Evolutionary conservation across 2,888 invertebrate species (phyloP).

Genomic region (Mimas tiliae): DNA sequence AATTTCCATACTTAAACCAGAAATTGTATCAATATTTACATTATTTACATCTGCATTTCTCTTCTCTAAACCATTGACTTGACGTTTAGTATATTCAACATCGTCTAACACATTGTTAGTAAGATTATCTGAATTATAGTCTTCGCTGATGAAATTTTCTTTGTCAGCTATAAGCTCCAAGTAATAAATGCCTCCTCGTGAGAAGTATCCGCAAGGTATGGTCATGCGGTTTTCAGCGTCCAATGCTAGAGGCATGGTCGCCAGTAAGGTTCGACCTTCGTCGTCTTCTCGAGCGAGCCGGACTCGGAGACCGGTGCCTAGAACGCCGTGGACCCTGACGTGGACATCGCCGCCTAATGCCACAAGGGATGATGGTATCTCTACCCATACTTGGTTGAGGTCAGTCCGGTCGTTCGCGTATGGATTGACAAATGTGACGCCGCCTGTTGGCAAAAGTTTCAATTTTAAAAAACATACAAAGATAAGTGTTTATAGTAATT

Average conservation of each 20-base stretch:
- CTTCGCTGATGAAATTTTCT: constrained; percentile 61
- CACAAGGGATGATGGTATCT: constrained; percentile 90
- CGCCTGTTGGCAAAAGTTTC: constrained; percentile 56
- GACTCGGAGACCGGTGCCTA: constrained; percentile 67
- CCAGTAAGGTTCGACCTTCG: constrained; percentile 68
- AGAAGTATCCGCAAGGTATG: constrained; percentile 89
- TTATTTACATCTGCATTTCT: constrained; percentile 34
- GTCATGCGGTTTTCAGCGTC: constrained; percentile 80
- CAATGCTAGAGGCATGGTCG: constrained; percentile 78
- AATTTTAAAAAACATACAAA: background rate
- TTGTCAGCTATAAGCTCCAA: constrained; percentile 71
- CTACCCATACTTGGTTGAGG: constrained; percentile 83
- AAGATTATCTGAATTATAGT: constrained; percentile 51
- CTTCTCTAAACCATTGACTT: constrained; percentile 35
- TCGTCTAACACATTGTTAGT: constrained; percentile 27
- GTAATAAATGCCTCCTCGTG: constrained; percentile 87
- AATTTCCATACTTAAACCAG: constrained; percentile 1
- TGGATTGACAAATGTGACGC: constrained; percentile 70
- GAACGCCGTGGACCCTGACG: constrained; percentile 86
- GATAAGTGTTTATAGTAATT: no score
- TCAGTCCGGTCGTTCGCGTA: constrained; percentile 67
- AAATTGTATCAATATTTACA: constrained; percentile 28
- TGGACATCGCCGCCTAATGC: constrained; percentile 92
- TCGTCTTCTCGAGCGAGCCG: constrained; percentile 80
- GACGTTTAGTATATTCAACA: constrained; percentile 26